phyloP scores from a whole-genome alignment of 2,113 vertebrate genomes.

The Centropus bengalensis region DNA sequence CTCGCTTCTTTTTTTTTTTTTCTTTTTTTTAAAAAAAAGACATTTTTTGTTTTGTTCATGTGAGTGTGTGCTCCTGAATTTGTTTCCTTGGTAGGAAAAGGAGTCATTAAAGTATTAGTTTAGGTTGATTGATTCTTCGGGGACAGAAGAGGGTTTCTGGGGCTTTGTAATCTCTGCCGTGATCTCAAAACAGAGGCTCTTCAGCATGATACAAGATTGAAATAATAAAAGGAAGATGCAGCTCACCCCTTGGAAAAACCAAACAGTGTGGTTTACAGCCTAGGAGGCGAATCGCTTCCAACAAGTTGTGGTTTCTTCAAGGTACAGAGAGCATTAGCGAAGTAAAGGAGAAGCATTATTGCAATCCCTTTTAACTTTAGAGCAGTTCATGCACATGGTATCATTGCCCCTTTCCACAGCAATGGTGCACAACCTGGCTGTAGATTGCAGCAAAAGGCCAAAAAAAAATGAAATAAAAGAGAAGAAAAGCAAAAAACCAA shows the following conservation, averaged over 20 bases:
- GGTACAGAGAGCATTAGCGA: neutral
- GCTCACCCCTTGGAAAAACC: neutral
- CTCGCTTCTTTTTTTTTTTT: constrained; percentile 12
- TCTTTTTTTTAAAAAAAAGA: neutral
- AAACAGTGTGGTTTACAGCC: neutral
- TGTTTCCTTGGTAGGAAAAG: constrained; percentile 74
- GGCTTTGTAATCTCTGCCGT: constrained; percentile 59
- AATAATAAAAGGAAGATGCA: constrained; percentile 5
- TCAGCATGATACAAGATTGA: constrained; percentile 5
- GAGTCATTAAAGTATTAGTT: constrained; percentile 78
- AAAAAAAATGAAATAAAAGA: neutral
- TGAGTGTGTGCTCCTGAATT: constrained; percentile 31
- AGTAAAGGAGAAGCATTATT: neutral
- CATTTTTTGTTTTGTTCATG: neutral
- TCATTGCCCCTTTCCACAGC: neutral
- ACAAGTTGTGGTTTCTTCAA: neutral
- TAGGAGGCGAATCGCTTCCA: neutral
- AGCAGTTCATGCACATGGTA: neutral
- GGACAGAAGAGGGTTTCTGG: constrained; percentile 49
- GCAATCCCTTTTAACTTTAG: neutral
- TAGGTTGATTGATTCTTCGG: constrained; percentile 71
- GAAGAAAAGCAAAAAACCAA: neutral
- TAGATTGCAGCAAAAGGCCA: neutral
- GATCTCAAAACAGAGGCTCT: constrained; percentile 44
- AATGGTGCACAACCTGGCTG: neutral